A percentile compares a stretch with the other conserved stretches of the same genome.
phyloP scores from a whole-genome alignment of 2,797 vertebrate genomes.

The Sylvia borin region DNA sequence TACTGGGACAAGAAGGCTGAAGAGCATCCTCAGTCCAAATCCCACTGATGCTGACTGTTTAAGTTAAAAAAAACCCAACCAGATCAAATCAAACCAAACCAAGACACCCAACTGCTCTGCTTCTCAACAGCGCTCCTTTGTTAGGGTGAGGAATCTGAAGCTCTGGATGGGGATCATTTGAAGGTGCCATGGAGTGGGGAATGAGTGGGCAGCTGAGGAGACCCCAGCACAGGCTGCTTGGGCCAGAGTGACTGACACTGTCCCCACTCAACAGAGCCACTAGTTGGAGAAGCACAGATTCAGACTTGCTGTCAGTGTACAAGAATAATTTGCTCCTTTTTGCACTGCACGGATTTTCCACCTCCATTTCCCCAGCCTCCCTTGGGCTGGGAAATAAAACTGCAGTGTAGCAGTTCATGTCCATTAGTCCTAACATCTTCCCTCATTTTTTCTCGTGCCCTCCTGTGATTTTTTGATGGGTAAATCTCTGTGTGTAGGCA shows the following conservation, averaged over 20 bases:
- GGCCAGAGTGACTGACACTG: not conserved
- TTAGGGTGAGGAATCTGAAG: not conserved
- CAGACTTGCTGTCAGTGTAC: rapidly evolving
- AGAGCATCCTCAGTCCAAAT: not conserved
- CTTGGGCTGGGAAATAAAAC: not conserved
- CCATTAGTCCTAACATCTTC: not conserved
- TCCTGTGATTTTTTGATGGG: not conserved
- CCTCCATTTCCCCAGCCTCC: rapidly evolving
- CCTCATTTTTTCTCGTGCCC: not conserved
- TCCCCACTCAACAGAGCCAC: rapidly evolving
- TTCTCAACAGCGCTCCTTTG: not conserved
- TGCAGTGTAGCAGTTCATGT: not conserved
- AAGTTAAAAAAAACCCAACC: not conserved
- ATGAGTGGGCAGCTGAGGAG: not conserved
- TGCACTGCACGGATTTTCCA: not conserved
- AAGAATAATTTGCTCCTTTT: not conserved
- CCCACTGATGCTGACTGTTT: not conserved
- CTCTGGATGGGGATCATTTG: not conserved
- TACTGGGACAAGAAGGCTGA: not conserved
- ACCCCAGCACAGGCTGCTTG: not conserved
- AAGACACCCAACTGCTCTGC: not conserved
- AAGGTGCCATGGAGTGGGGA: not conserved
- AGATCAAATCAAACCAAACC: not conserved
- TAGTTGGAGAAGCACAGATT: not conserved
- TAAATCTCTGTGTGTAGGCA: not conserved